Evolutionary conservation across 2,888 invertebrate species (phyloP), one percentile per base, ranked within the genome.

Genomic region (Galerucella calmariensis): DNA sequence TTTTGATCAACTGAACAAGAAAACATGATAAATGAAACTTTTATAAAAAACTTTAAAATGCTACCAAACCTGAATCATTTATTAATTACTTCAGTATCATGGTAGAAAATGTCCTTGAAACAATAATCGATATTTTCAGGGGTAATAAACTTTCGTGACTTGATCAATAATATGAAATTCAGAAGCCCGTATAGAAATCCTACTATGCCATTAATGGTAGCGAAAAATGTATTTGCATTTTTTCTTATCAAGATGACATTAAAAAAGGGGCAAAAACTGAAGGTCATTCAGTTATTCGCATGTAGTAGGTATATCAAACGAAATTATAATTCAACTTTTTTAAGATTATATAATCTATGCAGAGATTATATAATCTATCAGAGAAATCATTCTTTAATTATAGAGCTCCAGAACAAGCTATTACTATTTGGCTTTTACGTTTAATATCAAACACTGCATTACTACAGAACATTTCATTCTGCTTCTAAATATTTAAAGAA

Each of bases 141-240:
- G 16, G 69, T 62, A 69, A 69, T 63, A 69, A 69, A 69, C 69
- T 62, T 41, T 58, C 51, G 69, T 69, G 51, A 51, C 69, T 5
- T 48, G 62, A 69, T 69, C 69, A 61, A 69, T 69, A 48, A 61
- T 48, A 24, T 27, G 46, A 16, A 46, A 63, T 44, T 63, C 8
- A n/a, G 8, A 41, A 63, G 8, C 63, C 16, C 14, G 16, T 53
- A 16, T n/a, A 53, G 53, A 53, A 53, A 14, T n/a, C 14, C 53
- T 53, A 5, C 53, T 53, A n/a, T 16, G 14, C 14, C 8, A n/a
- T 53, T n/a, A n/a, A 14, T 53, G 20, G 56, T 20, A 56, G 3
- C 56, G 10, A 56, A 20, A 16, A 16, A 16, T 20, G 10, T 56
- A 56, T 56, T 4, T 56, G 10, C 20, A 56, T 16, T 16, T n/a